Base-by-base conservation (phyloP, 2,888 invertebrate species). In the Lycia hirtaria region DNA sequence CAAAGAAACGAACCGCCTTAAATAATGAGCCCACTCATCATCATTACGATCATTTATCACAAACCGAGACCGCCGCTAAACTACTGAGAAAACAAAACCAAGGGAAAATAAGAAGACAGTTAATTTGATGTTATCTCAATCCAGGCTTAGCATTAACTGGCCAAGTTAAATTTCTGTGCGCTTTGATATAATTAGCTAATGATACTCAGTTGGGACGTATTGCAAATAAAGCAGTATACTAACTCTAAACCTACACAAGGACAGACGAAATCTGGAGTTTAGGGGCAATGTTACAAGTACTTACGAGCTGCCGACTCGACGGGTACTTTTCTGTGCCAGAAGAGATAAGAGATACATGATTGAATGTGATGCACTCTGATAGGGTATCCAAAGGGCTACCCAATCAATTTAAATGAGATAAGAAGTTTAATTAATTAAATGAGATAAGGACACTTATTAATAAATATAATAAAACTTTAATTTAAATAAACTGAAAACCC, bases 131-230 rank as follows among this genome's bases (percentile, higher is more conserved):
- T 57, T 52, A 52, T 57, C 57, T 57, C 20, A 41, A 57, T 48
- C 41, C 41, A 19, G 52, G 26, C 24, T 41, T 24, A n/a, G 30
- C 14, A 38, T 56, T 38, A 56, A 40, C 37, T 38, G 26, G 37
- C 3, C 19, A 43, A 41, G 47, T 47, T 30, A 52, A 57, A 47
- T 52, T 45, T 51, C 45, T 57, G 35, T 28, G 30, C 28, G 40
- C 52, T 52, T 57, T 48, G 47, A 57, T 52, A 48, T 57, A 57
- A 57, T 52, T 57, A 48, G 17, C 30, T 57, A 52, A 57, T 48
- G 41, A 38, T 56, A 56, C 33, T 33, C 24, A 50, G 30, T 22
- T 15, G 51, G 15, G 15, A 3, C 20, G 7, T 12, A n/a, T 20
- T 14, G 7, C 17, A 38, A 3, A 10, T 12, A 33, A 35, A 7